Evolutionary conservation across 2,888 invertebrate genomes (phyloP).

Genomic region (Tetranychus piercei): DNA sequence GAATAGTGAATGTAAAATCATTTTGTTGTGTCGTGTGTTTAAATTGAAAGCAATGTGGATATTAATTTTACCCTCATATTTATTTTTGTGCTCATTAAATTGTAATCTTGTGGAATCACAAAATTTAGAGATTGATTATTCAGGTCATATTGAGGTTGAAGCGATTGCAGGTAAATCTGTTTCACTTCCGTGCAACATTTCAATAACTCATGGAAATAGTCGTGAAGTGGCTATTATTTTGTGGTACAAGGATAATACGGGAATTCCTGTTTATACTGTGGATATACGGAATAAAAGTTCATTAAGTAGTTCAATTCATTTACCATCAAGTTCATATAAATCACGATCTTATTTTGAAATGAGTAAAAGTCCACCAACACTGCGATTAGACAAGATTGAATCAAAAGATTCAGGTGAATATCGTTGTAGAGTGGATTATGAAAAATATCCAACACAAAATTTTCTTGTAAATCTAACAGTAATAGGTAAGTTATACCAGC

Average conservation of each 20-base stretch:
- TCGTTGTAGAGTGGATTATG: slow-evolving; percentile 72
- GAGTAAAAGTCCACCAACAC: slow-evolving; percentile 29
- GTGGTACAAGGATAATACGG: slow-evolving; percentile 25
- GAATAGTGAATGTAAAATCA: no score
- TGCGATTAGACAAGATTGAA: slow-evolving; percentile 55
- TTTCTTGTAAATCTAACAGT: slow-evolving; percentile 12
- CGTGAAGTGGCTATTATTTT: slow-evolving; percentile 26
- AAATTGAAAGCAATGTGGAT: neutral
- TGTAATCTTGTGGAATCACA: neutral
- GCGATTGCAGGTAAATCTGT: slow-evolving; percentile 24
- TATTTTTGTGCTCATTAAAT: neutral
- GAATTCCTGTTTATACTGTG: slow-evolving; percentile 25
- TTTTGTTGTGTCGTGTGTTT: no score
- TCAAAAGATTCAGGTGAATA: slow-evolving; percentile 72
- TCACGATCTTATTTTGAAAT: slow-evolving; percentile 28
- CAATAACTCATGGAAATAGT: slow-evolving; percentile 21
- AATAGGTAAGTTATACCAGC: neutral
- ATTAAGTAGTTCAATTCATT: slow-evolving; percentile 23
- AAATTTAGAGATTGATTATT: neutral
- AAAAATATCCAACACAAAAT: slow-evolving; percentile 39
- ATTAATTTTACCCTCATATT: neutral
- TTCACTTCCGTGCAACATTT: slow-evolving; percentile 26
- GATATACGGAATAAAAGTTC: slow-evolving; percentile 22
- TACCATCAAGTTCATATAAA: slow-evolving; percentile 17
- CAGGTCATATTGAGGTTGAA: slow-evolving; percentile 18